Conservation (phyloP, 2,113 vertebrate genomes). For the Chiloscyllium plagiosum region DNA sequence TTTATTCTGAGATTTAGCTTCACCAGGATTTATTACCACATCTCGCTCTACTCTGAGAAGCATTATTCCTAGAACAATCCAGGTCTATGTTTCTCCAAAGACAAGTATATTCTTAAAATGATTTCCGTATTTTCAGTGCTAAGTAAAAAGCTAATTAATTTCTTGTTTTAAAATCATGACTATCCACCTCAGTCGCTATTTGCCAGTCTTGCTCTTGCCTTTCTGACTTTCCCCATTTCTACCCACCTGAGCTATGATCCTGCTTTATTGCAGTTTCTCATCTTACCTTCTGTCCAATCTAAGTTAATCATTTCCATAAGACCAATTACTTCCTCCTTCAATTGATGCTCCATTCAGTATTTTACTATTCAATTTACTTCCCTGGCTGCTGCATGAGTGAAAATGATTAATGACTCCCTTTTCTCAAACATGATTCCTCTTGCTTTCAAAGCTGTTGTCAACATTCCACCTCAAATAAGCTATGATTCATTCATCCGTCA, state of each 20-base stretch:
- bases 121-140: neutral
- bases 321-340: neutral
- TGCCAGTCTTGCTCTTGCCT: too few species aligned
- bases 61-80: neutral
- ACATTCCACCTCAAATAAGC: neutral
- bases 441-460: neutral
- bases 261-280: neutral
- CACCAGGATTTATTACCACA: neutral
- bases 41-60: neutral
- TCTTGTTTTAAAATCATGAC: neutral
- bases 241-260: neutral
- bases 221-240: neutral
- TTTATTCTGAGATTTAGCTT: neutral
- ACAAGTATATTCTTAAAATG: neutral
- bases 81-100: neutral
- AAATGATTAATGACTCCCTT: neutral
- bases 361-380: neutral
- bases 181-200: neutral
- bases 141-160: neutral
- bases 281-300: neutral
- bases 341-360: neutral
- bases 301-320: neutral
- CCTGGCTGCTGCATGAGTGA: neutral
- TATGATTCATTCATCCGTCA: neutral
- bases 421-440: neutral